Conservation (phyloP, 2,888 invertebrate genomes). For the Plutella xylostella region DNA sequence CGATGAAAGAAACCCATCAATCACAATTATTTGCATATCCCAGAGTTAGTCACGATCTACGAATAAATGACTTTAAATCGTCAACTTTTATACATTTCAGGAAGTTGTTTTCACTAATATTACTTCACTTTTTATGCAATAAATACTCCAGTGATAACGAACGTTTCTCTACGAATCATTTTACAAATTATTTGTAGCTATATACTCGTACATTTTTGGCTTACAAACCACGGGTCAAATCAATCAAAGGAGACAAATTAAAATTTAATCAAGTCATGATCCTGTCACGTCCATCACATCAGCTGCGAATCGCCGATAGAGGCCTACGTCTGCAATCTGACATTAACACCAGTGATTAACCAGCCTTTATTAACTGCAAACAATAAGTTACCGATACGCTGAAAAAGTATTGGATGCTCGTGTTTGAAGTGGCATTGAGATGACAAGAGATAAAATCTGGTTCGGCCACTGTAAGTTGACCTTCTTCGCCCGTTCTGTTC, state of each 20-base stretch:
- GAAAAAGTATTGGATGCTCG: constrained; percentile 54
- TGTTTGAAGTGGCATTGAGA: constrained; percentile 63
- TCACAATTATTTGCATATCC: constrained; percentile 49
- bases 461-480: not conserved
- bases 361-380: constrained; percentile 20
- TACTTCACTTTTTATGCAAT: too few species aligned
- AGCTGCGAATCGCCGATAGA: not conserved
- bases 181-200: too few species aligned
- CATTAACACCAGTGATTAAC: not conserved
- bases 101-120: too few species aligned
- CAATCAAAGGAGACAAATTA: too few species aligned
- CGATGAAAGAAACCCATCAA: constrained; percentile 41
- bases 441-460: constrained; percentile 53
- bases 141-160: too few species aligned
- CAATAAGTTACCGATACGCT: constrained; percentile 59
- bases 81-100: too few species aligned
- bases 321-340: constrained; percentile 2
- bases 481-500: not conserved
- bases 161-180: too few species aligned
- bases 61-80: too few species aligned
- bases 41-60: constrained; percentile 36
- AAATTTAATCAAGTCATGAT: too few species aligned
- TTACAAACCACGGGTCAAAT: too few species aligned
- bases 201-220: too few species aligned
- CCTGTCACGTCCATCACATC: too few species aligned